These are phyloP conservation scores for Smithornis capensis DNA, from an alignment of 2,113 vertebrate genomes.

Conservation along the genomic window DNA sequence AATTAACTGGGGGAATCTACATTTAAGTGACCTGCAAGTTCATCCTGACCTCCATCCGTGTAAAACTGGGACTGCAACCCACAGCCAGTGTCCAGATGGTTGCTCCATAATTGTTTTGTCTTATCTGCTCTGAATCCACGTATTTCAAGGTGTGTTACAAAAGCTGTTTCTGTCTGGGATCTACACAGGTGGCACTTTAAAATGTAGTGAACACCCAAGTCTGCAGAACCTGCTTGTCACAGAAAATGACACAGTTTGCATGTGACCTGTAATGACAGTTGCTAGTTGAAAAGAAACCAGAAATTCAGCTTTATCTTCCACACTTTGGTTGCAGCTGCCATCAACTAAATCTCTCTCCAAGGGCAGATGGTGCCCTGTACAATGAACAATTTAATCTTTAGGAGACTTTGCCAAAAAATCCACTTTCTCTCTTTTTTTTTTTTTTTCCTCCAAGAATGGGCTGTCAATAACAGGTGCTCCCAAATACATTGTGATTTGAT, in stretches of 20 bases:
- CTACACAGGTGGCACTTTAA: slow-evolving; percentile 59
- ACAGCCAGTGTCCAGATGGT: neutral
- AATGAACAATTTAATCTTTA: slow-evolving; percentile 81
- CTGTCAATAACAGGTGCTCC: slow-evolving; percentile 77
- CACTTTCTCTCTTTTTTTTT: slow-evolving; percentile 53
- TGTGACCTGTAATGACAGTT: slow-evolving; percentile 64
- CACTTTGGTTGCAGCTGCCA: slow-evolving; percentile 72
- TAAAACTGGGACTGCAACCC: neutral
- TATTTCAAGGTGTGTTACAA: slow-evolving; percentile 46
- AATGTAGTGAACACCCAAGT: slow-evolving; percentile 33
- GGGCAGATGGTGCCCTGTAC: slow-evolving; percentile 78
- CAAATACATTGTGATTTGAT: slow-evolving; percentile 68
- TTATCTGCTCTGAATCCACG: neutral
- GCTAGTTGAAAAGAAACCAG: slow-evolving; percentile 62
- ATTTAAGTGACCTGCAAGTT: neutral
- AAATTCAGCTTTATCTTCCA: slow-evolving; percentile 73
- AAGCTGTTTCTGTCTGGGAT: slow-evolving; percentile 35
- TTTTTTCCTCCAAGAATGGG: slow-evolving; percentile 65
- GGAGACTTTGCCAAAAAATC: slow-evolving; percentile 77
- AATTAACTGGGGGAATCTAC: neutral
- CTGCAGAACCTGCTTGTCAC: slow-evolving; percentile 62
- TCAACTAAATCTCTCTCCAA: slow-evolving; percentile 73
- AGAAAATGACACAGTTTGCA: slow-evolving; percentile 66
- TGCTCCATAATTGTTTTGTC: neutral
- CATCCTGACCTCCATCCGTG: neutral